Evolutionary conservation across 2,888 invertebrate genomes (phyloP).

Genomic region (Spodoptera picta): DNA sequence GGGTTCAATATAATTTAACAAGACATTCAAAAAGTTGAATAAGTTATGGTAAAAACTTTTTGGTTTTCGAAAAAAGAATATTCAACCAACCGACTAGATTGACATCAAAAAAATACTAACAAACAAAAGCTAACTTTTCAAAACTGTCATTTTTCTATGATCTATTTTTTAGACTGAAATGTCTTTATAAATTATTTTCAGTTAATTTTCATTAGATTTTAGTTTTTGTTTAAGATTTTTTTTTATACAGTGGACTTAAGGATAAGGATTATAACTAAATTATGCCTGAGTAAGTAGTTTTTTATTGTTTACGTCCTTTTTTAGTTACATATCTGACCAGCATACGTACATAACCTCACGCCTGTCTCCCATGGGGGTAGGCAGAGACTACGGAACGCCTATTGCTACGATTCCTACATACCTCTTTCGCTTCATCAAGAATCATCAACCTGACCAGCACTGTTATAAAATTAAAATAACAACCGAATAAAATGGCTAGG

Average conservation of each 20-base stretch:
- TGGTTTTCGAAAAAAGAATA: constrained; percentile 51
- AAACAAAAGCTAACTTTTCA: constrained; percentile 55
- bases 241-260: constrained; percentile 67
- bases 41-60: constrained; percentile 18
- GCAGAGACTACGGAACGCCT: too few relatives aligned
- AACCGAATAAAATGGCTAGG: too few relatives aligned
- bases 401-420: too few relatives aligned
- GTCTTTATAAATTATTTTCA: constrained; percentile 84
- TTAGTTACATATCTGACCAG: too few relatives aligned
- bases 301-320: not conserved
- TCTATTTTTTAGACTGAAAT: constrained; percentile 75
- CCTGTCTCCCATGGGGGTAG: too few relatives aligned
- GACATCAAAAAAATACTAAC: constrained; percentile 30
- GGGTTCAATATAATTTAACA: too few relatives aligned
- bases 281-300: constrained; percentile 82
- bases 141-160: constrained; percentile 73
- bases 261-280: constrained; percentile 69
- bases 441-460: too few relatives aligned
- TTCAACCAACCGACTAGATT: constrained; percentile 48
- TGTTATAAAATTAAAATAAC: too few relatives aligned
- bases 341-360: too few relatives aligned
- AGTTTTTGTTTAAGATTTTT: constrained; percentile 73
- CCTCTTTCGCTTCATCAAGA: too few relatives aligned
- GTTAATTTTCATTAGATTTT: constrained; percentile 77
- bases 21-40: too few relatives aligned